Base-by-base conservation (phyloP, 64 coral and sea anemone genomes). In the Montipora cactus region DNA sequence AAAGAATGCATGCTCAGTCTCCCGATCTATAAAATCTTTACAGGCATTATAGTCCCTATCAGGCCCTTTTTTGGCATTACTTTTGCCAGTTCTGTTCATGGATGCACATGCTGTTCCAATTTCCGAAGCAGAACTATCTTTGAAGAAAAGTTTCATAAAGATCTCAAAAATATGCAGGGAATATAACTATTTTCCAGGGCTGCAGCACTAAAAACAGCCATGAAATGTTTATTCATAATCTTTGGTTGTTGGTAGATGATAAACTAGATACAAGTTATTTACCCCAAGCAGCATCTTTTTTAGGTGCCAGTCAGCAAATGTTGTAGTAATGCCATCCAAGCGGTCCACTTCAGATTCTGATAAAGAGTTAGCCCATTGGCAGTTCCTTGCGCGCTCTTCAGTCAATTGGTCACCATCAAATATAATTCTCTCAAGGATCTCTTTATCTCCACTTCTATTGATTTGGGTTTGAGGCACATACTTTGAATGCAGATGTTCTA, bases 221-320 rank as follows among this genome's bases (percentile, higher is more conserved):
- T 37, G 37, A 37, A 37, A 37, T 37, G 37, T 37, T 37, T 37
- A 37, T 37, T 37, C 37, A 37, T 37, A 37, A 37, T 37, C 37
- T 37, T 37, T 37, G 37, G 37, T 37, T 37, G 37, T 37, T 37
- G 37, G 37, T 37, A 37, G 37, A 37, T 37, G 37, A 37, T 37
- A 37, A 2, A 37, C 37, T 37, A 37, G 1, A 37, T 37, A 37
- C 37, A 37, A 37, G 37, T 37, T 37, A 70, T 25, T 7, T 75
- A 91, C 90, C 78, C 67, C 79, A 0, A 81, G 67, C 8, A 74
- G 55, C 47, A 82, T 91, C 28, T 83, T 81, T 8, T 67, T 58
- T 28, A 91, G 52, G 76, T 91, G 79, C 90, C 90, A 91, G 67
- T 91, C 90, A 25, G 90, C 90, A 91, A 91, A 91, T 19, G 90